phyloP scores from a whole-genome alignment of 53 echinoderm and acorn worm species.

The Echinarachnius parma region DNA sequence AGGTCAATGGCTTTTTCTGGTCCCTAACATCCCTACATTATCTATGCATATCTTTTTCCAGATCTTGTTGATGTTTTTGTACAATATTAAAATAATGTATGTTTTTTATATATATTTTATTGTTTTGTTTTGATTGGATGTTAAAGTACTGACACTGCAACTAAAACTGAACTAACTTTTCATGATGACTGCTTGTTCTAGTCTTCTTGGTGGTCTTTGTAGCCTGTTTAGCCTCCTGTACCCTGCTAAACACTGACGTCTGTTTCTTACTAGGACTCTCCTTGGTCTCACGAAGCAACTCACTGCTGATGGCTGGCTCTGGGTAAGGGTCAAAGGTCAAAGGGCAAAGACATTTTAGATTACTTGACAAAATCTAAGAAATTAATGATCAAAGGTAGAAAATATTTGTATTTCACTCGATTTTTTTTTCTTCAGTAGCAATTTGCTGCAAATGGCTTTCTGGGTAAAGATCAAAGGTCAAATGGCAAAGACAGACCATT shows the following conservation, averaged over 20 bases:
- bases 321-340: background rate
- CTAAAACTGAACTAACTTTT: no score
- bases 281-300: constrained; percentile 51
- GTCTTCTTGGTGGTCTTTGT: constrained; percentile 17
- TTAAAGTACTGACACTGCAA: no score
- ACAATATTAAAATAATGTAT: no score
- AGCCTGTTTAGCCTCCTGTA: constrained; percentile 39
- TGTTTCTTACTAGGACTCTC: constrained; percentile 72
- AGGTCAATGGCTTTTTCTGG: no score
- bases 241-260: constrained; percentile 69
- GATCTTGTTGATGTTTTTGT: no score
- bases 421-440: constrained; percentile 56
- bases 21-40: no score
- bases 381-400: no score
- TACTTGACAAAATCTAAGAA: no score
- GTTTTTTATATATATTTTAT: no score
- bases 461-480: background rate
- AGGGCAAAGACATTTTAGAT: background rate
- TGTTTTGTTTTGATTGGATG: no score
- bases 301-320: constrained; percentile 13
- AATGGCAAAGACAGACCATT: background rate
- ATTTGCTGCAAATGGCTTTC: constrained; percentile 7
- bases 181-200: constrained; percentile 1
- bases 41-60: no score
- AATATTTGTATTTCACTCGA: no score